These are phyloP conservation scores for Seriola rivoliana DNA, from an alignment of 2,113 vertebrate species.

Conservation along the genomic window DNA sequence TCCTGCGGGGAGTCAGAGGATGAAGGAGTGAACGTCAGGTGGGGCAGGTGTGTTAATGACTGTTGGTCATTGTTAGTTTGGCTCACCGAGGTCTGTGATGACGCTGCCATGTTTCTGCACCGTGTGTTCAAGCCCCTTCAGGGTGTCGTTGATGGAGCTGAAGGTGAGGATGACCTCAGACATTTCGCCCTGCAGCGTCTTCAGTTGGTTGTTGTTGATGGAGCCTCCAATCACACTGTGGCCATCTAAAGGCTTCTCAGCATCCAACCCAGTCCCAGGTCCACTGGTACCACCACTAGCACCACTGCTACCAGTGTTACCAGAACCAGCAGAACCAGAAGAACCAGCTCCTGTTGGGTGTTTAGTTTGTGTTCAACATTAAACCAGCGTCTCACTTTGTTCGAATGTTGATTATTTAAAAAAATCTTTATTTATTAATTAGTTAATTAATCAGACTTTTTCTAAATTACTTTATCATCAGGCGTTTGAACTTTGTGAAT, in stretches of 20 bases:
- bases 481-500: background rate
- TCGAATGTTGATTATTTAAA: no score
- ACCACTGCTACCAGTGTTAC: background rate
- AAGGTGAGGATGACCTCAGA: slow-evolving; percentile 88
- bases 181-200: slow-evolving; percentile 88
- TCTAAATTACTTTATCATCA: background rate
- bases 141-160: slow-evolving; percentile 90
- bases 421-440: no score
- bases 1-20: slow-evolving; percentile 49
- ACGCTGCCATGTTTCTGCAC: slow-evolving; percentile 91
- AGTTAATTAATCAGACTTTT: background rate
- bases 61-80: background rate
- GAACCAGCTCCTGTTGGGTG: slow-evolving; percentile 30
- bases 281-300: slow-evolving; percentile 4
- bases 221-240: slow-evolving; percentile 89
- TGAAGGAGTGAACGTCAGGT: background rate
- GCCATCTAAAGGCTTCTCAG: slow-evolving; percentile 88
- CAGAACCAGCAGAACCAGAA: slow-evolving; percentile 5
- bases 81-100: slow-evolving; percentile 86
- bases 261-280: slow-evolving; percentile 57
- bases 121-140: slow-evolving; percentile 88
- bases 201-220: slow-evolving; percentile 84
- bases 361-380: background rate
- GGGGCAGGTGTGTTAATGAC: rapidly evolving
- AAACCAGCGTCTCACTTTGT: background rate